phyloP scores from a whole-genome alignment of 2,888 invertebrate species.

The Sympetrum striolatum region DNA sequence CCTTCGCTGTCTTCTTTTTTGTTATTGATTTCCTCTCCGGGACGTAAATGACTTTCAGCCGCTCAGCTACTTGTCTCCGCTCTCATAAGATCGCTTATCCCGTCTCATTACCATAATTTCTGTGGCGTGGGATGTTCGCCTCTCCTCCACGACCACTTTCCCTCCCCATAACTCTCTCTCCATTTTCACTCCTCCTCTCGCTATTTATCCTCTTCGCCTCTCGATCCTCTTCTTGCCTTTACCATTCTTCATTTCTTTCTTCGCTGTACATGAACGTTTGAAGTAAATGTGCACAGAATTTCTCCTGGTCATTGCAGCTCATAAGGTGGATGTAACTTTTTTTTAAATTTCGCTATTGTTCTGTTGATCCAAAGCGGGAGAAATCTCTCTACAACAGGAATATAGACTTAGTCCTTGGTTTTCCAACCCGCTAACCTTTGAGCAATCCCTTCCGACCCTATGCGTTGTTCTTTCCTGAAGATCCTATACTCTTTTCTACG shows the following conservation, averaged over 20 bases:
- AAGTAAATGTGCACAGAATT: too few relatives aligned
- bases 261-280: background rate
- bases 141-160: background rate
- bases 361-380: too few relatives aligned
- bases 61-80: conserved; percentile 27
- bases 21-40: conserved; percentile 6
- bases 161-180: background rate
- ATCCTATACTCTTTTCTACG: too few relatives aligned
- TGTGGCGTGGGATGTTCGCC: conserved; percentile 10
- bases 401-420: too few relatives aligned
- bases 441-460: too few relatives aligned
- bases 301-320: too few relatives aligned
- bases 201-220: background rate
- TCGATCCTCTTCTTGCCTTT: background rate
- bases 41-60: conserved; percentile 36
- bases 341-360: too few relatives aligned
- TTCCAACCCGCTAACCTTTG: too few relatives aligned
- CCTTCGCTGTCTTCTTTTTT: background rate
- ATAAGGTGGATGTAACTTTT: too few relatives aligned
- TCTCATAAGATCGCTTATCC: conserved; percentile 36
- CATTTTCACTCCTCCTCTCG: background rate
- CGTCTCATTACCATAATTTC: conserved; percentile 39
- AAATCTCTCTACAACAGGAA: too few relatives aligned
- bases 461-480: too few relatives aligned
- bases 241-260: background rate